phyloP scores from a whole-genome alignment of 2,113 vertebrate species.

The Sula dactylatra region DNA sequence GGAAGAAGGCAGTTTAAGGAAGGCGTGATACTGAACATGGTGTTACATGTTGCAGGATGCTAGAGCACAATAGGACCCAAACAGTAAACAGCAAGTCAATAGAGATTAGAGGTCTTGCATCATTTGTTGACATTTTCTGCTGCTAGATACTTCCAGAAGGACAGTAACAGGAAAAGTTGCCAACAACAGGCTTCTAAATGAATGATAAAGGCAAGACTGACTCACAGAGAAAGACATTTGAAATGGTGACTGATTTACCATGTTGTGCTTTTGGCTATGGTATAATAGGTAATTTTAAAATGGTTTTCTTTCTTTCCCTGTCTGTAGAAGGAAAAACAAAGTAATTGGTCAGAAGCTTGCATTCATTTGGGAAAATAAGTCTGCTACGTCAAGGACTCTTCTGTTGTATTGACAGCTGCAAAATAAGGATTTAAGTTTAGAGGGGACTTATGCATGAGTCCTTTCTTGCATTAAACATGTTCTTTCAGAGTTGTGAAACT shows the following conservation, averaged over 20 bases:
- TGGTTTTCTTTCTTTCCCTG: neutral
- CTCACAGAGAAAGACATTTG: conserved; percentile 6
- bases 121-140: neutral
- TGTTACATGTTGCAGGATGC: neutral
- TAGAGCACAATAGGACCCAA: neutral
- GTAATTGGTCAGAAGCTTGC: neutral
- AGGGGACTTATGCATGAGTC: neutral
- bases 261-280: conserved; percentile 6
- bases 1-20: neutral
- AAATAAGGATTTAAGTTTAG: conserved; percentile 6
- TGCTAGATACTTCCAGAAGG: conserved; percentile 25
- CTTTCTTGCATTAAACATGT: neutral
- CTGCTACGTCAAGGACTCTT: neutral
- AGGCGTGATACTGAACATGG: neutral
- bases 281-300: neutral
- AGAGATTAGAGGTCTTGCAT: neutral
- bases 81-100: neutral
- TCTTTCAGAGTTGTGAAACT: neutral
- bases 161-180: conserved; percentile 9
- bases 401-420: neutral
- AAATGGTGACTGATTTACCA: conserved; percentile 8
- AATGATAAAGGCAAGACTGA: neutral
- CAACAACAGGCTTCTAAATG: neutral
- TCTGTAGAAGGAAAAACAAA: neutral
- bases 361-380: neutral